phyloP scores from a whole-genome alignment of 2,113 vertebrate species.

The Mustelus asterias region DNA sequence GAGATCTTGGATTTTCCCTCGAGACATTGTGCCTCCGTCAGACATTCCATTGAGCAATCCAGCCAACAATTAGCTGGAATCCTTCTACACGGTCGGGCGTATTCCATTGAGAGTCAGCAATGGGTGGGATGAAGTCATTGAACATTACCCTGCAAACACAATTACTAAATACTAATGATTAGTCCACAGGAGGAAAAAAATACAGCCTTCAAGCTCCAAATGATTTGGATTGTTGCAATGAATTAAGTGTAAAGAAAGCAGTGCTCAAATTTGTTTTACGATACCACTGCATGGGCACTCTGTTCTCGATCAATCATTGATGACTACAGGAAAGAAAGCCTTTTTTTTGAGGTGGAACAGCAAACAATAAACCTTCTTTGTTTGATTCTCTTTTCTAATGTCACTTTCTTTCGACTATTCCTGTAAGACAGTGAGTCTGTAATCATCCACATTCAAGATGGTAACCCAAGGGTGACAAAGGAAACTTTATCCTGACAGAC shows the following conservation, averaged over 20 bases:
- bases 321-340: neutral
- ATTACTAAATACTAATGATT: constrained; percentile 18
- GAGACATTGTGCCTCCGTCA: neutral
- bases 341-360: neutral
- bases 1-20: neutral
- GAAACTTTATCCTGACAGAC: constrained; percentile 21
- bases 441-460: neutral
- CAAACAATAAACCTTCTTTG: neutral
- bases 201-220: neutral
- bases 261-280: neutral
- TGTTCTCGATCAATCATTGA: neutral
- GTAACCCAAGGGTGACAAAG: constrained; percentile 8
- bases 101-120: neutral
- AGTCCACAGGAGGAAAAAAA: neutral
- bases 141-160: neutral
- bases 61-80: neutral
- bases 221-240: neutral
- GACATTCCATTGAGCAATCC: neutral
- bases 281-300: neutral
- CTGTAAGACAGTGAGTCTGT: neutral
- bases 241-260: neutral
- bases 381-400: neutral
- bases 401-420: neutral
- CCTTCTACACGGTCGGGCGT: neutral
- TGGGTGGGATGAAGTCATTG: constrained; percentile 3